Conservation (phyloP, 1,140 invertebrate species). For the Eumeta japonica region DNA sequence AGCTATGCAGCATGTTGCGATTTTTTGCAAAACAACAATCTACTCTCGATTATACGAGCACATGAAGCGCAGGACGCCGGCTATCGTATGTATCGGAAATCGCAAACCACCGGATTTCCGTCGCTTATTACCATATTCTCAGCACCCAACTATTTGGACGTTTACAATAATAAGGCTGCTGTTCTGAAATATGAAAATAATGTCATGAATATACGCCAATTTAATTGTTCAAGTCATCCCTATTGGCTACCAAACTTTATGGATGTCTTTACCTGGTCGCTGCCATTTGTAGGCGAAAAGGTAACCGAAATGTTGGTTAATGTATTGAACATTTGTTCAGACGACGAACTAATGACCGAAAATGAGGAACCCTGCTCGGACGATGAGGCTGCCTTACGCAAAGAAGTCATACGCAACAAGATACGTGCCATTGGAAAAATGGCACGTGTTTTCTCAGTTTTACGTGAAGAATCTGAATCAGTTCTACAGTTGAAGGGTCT, state of each 20-base stretch:
- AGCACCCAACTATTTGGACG: constrained; percentile 97
- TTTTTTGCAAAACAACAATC: constrained; percentile 97
- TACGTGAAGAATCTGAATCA: constrained; percentile 92
- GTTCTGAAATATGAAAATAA: constrained; percentile 99
- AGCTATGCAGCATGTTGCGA: constrained; percentile 99
- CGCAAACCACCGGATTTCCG: constrained; percentile 96
- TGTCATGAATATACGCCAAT: constrained; percentile 99
- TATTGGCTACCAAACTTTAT: constrained; percentile 99
- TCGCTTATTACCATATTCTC: constrained; percentile 98
- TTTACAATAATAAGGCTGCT: constrained; percentile 99
- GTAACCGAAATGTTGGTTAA: constrained; percentile 99
- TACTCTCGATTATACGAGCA: constrained; percentile 96
- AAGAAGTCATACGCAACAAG: constrained; percentile 97
- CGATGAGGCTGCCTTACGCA: constrained; percentile 91
- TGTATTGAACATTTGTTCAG: constrained; percentile 97
- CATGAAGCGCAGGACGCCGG: constrained; percentile 99
- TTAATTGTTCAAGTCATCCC: constrained; percentile 97
- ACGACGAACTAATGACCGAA: constrained; percentile 94
- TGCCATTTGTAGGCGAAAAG: constrained; percentile 98
- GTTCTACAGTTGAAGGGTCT: constrained; percentile 95
- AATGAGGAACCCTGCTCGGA: constrained; percentile 87
- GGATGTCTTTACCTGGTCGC: constrained; percentile 99
- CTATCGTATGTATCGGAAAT: constrained; percentile 99
- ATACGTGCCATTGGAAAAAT: constrained; percentile 98
- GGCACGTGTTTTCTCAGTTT: constrained; percentile 94